Evolutionary conservation across 2,113 vertebrate species (phyloP).

Genomic region (Paradoxurus hermaphroditus): DNA sequence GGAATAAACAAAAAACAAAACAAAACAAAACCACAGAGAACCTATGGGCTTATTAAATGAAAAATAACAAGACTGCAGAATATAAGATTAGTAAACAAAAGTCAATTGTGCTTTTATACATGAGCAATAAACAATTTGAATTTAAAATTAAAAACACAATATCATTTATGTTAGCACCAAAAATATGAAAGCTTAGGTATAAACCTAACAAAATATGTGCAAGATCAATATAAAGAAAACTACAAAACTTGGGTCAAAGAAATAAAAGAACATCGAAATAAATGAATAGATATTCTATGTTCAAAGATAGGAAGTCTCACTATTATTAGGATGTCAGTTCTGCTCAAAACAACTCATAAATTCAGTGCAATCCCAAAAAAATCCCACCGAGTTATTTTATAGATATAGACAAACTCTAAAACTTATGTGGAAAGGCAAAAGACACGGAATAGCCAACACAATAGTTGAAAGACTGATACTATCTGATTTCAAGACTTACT

Average conservation of each 20-base stretch:
- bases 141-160: background rate
- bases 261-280: background rate
- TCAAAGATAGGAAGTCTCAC: background rate
- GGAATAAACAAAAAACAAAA: background rate
- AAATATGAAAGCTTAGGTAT: background rate
- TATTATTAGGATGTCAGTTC: background rate
- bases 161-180: background rate
- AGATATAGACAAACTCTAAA: background rate
- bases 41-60: background rate
- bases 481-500: background rate
- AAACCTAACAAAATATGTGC: background rate
- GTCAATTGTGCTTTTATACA: background rate
- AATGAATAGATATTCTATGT: background rate
- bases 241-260: background rate
- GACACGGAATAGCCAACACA: background rate
- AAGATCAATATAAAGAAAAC: background rate
- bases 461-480: background rate
- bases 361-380: background rate
- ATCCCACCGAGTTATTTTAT: background rate
- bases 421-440: background rate
- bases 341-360: background rate
- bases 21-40: background rate
- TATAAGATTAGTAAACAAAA: background rate
- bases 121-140: background rate
- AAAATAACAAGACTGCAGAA: background rate